phyloP scores from a whole-genome alignment of 2,797 vertebrate species.

The Semotilus atromaculatus region DNA sequence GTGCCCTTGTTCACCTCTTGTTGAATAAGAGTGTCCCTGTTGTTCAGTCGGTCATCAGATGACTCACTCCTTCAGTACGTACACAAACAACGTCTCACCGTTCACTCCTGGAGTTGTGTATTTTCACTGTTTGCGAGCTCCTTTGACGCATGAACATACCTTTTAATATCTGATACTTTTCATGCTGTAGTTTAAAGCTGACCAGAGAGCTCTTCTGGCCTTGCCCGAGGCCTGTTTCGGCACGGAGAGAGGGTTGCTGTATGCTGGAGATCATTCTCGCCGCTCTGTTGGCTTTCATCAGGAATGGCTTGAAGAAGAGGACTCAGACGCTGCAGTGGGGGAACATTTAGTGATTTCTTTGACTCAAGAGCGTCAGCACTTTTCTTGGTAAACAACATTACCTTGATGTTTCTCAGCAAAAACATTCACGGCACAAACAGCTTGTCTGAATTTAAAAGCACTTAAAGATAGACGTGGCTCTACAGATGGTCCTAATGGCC shows the following conservation, averaged over 20 bases:
- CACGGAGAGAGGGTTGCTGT: neutral
- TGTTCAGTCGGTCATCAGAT: neutral
- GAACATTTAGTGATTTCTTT: constrained; percentile 10
- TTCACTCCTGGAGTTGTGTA: neutral
- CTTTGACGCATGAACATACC: neutral
- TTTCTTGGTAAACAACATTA: constrained; percentile 55
- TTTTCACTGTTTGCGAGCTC: neutral
- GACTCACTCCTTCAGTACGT: neutral
- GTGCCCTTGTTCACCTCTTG: neutral
- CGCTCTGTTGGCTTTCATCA: constrained; percentile 47
- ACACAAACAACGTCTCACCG: neutral
- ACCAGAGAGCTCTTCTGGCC: constrained; percentile 27
- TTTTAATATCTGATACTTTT: constrained; percentile 4
- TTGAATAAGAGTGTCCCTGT: neutral
- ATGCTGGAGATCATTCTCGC: constrained; percentile 42
- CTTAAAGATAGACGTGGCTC: neutral
- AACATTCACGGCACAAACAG: constrained; percentile 30
- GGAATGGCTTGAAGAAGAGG: constrained; percentile 15
- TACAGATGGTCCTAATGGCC: constrained; percentile 42
- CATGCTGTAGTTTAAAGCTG: constrained; percentile 10
- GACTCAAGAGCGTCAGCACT: constrained; percentile 12
- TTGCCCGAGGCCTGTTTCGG: constrained; percentile 24
- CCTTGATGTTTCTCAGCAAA: constrained; percentile 33
- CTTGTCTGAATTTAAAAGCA: constrained; percentile 45
- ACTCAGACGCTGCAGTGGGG: constrained; percentile 14